Evolutionary conservation across 2,113 vertebrate species (phyloP).

Genomic region (Laticauda laticaudata): DNA sequence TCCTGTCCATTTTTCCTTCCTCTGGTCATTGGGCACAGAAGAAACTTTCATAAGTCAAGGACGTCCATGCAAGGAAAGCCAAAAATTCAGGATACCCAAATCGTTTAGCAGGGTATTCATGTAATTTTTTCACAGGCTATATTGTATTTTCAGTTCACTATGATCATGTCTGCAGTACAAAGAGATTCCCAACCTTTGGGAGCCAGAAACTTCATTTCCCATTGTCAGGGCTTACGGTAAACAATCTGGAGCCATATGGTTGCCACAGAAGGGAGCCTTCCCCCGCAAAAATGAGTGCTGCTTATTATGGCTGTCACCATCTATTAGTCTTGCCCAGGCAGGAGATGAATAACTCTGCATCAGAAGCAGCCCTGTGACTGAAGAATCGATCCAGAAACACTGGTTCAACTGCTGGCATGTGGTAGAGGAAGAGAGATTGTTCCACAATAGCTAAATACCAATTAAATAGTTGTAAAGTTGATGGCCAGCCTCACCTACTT

Average conservation of each 20-base stretch:
- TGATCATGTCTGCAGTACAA: neutral
- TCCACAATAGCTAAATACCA: neutral
- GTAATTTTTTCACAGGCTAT: neutral
- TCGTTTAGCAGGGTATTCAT: neutral
- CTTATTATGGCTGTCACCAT: neutral
- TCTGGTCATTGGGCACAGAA: neutral
- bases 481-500: neutral
- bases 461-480: neutral
- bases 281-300: neutral
- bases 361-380: neutral
- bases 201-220: neutral
- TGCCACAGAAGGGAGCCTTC: neutral
- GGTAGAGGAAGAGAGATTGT: neutral
- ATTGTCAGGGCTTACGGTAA: neutral
- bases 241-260: neutral
- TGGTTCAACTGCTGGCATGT: neutral
- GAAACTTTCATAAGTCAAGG: neutral
- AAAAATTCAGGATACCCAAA: neutral
- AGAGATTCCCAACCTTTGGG: neutral
- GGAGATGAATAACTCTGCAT: neutral
- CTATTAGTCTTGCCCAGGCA: neutral
- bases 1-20: neutral
- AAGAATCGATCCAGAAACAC: neutral
- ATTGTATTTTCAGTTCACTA: neutral
- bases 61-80: neutral